Base-by-base conservation (phyloP, 2,113 vertebrate species). In the Fulmarus glacialis region DNA sequence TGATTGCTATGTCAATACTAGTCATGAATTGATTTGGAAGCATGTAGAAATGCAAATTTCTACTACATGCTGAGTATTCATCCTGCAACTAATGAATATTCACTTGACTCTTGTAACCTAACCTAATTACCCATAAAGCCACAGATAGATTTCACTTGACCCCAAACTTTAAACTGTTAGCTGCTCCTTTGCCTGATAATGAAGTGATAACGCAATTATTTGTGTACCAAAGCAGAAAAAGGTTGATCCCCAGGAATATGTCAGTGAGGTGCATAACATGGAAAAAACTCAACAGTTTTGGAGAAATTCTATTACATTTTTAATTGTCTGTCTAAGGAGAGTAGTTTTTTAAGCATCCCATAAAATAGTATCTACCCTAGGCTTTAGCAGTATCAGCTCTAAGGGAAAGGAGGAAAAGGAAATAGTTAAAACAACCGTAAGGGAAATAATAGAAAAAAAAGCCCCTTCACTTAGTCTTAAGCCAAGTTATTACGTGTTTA, bases 81-180 rank as follows among this genome's bases (percentile, higher is more conserved):
- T 94, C 47, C 93, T 97, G 64, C 93, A 97, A 91, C 40, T 97
- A 96, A 97, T 97, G 96, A 98, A 97, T 93, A 95, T 91, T 97
- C 97, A 91, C 87, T 97, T 95, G 97, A 93, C 93, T 97, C 32
- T 93, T 97, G 90, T 93, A 95, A 97, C 79, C 89, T 97, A 97
- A 96, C 68, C 56, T 98, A 98, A 98, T 98, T 98, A 93, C 80
- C 96, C 91, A 91, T 97, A 97, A 97, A 97, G 75, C 80, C 93
- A 97, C 3, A 60, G 83, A 91, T 86, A 96, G 90, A 95, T 98
- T 98, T 98, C 86, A 62, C 58, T 97, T 98, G 96, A 98, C 97
- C 97, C 90, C 92, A 96, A 97, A 98, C 89, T 97, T 97, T 92
- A 92, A 96, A 84, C 94, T 87, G 75, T 93, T 97, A 96, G 48